Evolutionary conservation across 2,113 vertebrate species (phyloP).

Genomic region (Stegastes partitus): DNA sequence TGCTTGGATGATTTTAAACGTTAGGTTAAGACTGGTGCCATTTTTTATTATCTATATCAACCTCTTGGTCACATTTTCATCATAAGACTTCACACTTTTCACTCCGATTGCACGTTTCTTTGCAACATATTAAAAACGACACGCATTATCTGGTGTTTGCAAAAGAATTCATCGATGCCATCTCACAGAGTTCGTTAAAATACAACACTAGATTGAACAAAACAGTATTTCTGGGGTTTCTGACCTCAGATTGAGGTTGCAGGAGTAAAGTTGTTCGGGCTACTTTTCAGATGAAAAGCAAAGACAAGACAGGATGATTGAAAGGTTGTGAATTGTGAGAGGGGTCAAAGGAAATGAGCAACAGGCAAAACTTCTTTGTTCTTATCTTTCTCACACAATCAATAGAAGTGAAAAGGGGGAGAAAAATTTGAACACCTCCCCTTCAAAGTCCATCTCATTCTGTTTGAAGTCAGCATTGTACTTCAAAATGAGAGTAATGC

Average conservation of each 20-base stretch:
- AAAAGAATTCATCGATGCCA: background rate
- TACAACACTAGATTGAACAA: background rate
- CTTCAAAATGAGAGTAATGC: conserved; percentile 55
- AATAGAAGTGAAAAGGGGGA: conserved; percentile 51
- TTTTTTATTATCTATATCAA: background rate
- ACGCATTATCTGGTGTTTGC: background rate
- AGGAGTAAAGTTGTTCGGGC: conserved; percentile 1
- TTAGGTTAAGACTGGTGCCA: conserved; percentile 1
- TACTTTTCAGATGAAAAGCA: conserved; percentile 40
- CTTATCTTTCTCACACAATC: conserved; percentile 56
- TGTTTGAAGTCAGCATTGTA: conserved; percentile 70
- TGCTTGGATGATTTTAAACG: conserved; percentile 47
- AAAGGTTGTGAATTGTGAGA: conserved; percentile 41
- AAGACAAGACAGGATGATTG: conserved; percentile 32
- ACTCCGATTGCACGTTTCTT: background rate
- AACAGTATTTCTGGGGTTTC: background rate
- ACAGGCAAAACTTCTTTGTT: conserved; percentile 59
- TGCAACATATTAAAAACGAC: no score
- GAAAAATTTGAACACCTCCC: conserved; percentile 20
- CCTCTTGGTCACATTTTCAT: background rate
- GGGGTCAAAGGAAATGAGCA: conserved; percentile 62
- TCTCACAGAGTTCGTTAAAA: background rate
- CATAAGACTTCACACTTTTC: background rate
- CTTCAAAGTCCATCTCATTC: conserved; percentile 74
- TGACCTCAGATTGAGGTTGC: background rate